Evolutionary conservation across 1,140 invertebrate genomes (phyloP).

Genomic region (Solenopsis fugax): DNA sequence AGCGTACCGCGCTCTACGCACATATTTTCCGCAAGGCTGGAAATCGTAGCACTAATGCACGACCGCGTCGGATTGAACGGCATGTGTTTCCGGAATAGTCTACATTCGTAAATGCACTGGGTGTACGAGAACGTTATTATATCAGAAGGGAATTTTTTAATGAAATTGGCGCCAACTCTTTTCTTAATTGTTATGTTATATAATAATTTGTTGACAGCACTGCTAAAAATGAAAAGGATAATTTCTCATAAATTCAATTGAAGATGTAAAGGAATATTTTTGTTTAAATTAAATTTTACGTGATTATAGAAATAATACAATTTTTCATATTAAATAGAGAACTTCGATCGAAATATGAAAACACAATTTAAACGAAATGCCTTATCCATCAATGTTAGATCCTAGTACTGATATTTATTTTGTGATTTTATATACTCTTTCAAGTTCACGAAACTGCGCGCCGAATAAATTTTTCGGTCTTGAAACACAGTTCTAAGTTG

Average conservation of each 20-base stretch:
- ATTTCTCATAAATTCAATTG: background rate
- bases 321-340: background rate
- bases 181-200: background rate
- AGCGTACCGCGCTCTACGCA: conserved; percentile 60
- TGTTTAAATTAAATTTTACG: background rate
- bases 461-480: too few species aligned
- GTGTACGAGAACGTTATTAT: background rate
- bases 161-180: background rate
- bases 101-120: background rate
- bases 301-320: background rate
- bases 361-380: too few species aligned
- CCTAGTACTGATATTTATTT: too few species aligned
- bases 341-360: too few species aligned
- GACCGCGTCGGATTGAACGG: conserved; percentile 56
- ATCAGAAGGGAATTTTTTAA: background rate
- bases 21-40: conserved; percentile 71
- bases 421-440: too few species aligned
- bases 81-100: conserved; percentile 44
- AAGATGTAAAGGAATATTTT: background rate
- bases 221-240: background rate
- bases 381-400: too few species aligned
- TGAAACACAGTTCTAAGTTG: too few species aligned
- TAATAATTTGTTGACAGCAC: background rate
- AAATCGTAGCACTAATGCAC: conserved; percentile 64
- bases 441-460: too few species aligned